Evolutionary conservation across 2,113 vertebrate genomes (phyloP).

Genomic region (Corythaixoides concolor): DNA sequence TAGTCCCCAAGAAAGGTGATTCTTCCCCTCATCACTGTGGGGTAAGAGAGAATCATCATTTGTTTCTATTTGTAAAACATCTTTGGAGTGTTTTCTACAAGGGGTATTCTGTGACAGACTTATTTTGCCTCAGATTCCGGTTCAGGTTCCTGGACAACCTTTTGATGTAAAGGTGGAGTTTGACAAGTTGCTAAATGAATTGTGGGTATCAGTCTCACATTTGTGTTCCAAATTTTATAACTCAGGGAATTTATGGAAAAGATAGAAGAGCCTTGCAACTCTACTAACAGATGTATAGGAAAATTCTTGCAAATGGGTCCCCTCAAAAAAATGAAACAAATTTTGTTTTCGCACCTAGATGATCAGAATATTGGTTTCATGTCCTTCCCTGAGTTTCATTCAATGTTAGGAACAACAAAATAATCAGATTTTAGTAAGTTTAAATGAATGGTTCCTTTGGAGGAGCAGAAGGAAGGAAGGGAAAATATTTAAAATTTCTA

Average conservation of each 20-base stretch:
- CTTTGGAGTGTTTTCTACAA: neutral
- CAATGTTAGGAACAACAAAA: neutral
- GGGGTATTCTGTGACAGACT: neutral
- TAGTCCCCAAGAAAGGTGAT: neutral
- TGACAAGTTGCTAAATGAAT: neutral
- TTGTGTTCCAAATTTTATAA: neutral
- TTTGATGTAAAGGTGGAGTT: neutral
- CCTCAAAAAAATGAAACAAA: neutral
- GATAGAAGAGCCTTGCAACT: neutral
- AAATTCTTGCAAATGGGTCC: neutral
- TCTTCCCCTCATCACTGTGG: neutral
- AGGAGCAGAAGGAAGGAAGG: neutral
- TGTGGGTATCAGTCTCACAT: neutral
- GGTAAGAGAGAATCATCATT: neutral
- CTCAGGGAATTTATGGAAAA: neutral
- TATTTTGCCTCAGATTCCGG: neutral
- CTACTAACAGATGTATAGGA: neutral
- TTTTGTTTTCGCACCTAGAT: neutral
- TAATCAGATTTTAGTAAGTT: neutral
- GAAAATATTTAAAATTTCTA: neutral
- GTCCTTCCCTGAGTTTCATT: neutral
- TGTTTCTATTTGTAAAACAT: neutral
- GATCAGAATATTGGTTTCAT: neutral
- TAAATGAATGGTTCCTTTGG: neutral
- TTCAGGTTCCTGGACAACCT: neutral